Evolutionary conservation across 2,888 invertebrate species (phyloP).

Genomic region (Odontocolon sp.): DNA sequence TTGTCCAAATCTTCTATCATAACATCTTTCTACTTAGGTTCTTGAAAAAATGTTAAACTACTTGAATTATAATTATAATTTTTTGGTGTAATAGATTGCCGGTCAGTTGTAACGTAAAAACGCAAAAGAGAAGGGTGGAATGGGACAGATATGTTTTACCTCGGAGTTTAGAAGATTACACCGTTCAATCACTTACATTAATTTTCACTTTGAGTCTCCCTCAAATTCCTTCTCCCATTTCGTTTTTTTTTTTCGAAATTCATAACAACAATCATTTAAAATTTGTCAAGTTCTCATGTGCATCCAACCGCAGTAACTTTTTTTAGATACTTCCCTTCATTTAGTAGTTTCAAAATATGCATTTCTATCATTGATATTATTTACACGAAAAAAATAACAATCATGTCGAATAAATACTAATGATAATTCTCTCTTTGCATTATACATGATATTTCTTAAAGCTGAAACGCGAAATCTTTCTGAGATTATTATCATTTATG

Average conservation of each 20-base stretch:
- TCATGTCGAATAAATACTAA: slow-evolving; percentile 63
- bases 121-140: slow-evolving; percentile 54
- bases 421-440: slow-evolving; percentile 52
- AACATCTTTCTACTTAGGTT: not conserved
- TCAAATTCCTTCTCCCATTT: slow-evolving; percentile 11
- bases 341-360: slow-evolving; percentile 44
- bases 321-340: not conserved
- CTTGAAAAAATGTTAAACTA: not conserved
- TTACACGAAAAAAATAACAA: slow-evolving; percentile 61
- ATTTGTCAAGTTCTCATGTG: slow-evolving; percentile 25
- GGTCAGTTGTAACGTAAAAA: slow-evolving; percentile 30
- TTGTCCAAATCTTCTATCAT: too few relatives aligned
- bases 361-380: slow-evolving; percentile 54
- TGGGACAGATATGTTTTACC: slow-evolving; percentile 72
- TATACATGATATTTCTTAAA: slow-evolving; percentile 69
- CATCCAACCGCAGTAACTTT: slow-evolving; percentile 10
- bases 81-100: slow-evolving; percentile 26
- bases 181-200: slow-evolving; percentile 29
- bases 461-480: slow-evolving; percentile 60
- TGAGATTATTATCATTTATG: slow-evolving; percentile 16
- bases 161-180: slow-evolving; percentile 63
- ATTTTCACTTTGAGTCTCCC: slow-evolving; percentile 27
- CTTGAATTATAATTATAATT: not conserved
- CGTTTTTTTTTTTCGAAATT: slow-evolving; percentile 22
- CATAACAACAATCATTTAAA: slow-evolving; percentile 6